phyloP scores from a whole-genome alignment of 2,888 invertebrate genomes.

The Polietes domitor region DNA sequence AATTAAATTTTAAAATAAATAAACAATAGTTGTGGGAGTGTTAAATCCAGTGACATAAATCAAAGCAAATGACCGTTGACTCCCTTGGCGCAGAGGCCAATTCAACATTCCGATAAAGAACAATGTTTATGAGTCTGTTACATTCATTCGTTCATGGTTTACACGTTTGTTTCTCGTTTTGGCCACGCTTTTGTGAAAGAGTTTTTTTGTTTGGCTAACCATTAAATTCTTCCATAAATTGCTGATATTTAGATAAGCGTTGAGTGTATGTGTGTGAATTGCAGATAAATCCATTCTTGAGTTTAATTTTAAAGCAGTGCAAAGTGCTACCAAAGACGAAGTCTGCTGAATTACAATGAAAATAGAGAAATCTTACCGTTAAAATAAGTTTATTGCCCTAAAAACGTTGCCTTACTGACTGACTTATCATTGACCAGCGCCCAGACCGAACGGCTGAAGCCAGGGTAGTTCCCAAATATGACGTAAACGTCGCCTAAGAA shows the following conservation, averaged over 20 bases:
- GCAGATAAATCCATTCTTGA: background rate
- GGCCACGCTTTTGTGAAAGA: background rate
- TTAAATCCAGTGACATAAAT: conserved; percentile 19
- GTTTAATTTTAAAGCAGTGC: background rate
- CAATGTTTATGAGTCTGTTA: conserved; percentile 1
- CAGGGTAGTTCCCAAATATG: no score
- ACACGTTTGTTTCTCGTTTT: background rate
- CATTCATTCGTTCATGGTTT: background rate
- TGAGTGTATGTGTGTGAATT: background rate
- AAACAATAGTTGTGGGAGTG: background rate
- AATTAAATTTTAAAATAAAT: conserved; percentile 29
- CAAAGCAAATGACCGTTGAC: conserved; percentile 31
- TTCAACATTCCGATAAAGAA: background rate
- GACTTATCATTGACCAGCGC: no score
- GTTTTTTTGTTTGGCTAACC: background rate
- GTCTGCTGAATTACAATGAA: no score
- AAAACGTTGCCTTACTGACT: no score
- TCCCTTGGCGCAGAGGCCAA: background rate
- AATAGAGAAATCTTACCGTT: no score
- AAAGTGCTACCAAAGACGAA: no score
- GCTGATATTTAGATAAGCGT: conserved; percentile 16
- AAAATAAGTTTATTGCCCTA: no score
- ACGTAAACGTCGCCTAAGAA: no score
- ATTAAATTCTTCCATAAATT: conserved; percentile 25
- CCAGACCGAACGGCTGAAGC: no score